Conservation (phyloP, 2,797 vertebrate genomes). For the Parauchenoglanis punctatus region DNA sequence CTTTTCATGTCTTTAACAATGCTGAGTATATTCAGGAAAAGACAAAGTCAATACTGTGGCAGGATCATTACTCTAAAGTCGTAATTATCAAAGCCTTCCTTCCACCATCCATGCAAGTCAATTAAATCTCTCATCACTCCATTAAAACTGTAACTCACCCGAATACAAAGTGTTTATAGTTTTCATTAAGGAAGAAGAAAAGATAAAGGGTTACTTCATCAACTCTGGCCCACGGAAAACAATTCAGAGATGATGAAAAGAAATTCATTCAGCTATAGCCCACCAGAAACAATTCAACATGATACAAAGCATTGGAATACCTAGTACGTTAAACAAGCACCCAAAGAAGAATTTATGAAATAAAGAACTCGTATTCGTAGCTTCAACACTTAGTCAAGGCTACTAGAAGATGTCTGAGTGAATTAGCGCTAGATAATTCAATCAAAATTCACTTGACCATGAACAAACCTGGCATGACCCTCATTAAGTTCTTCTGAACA, state of each 20-base stretch:
- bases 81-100: conserved; percentile 48
- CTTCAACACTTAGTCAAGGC: neutral
- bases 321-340: neutral
- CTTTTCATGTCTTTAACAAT: conserved; percentile 40
- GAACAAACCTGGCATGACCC: neutral
- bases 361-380: neutral
- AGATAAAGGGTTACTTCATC: conserved; percentile 10
- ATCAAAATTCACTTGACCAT: neutral
- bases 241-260: neutral
- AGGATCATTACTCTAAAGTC: conserved; percentile 37
- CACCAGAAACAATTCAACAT: neutral
- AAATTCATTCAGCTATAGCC: neutral
- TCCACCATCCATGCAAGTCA: conserved; percentile 42
- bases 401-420: neutral
- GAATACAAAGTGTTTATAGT: conserved; percentile 26
- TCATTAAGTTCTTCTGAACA: neutral
- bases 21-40: conserved; percentile 42
- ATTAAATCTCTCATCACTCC: conserved; percentile 58
- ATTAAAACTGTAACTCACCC: conserved; percentile 57
- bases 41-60: conserved; percentile 43
- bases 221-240: neutral
- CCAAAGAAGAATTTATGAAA: neutral
- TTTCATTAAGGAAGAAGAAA: conserved; percentile 23
- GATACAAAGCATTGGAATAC: neutral
- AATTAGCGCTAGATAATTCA: neutral